Base-by-base conservation (phyloP, 1,140 invertebrate species). In the Ceratosolen fusciceps region DNA sequence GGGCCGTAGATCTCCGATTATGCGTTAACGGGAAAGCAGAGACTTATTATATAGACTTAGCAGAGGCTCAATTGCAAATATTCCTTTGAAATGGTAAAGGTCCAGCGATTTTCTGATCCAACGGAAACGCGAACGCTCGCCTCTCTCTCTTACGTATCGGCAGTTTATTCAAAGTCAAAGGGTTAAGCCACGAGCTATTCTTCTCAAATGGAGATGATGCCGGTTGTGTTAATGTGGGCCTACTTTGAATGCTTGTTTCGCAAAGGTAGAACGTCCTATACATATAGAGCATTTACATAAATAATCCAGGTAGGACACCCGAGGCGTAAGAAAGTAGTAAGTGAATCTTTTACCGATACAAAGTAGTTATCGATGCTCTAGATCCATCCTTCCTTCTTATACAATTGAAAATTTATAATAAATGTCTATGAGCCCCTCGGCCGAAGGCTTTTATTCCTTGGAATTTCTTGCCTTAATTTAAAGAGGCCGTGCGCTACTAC, bases 61-160 rank as follows among this genome's bases (percentile, higher is more conserved):
- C n/a, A n/a, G n/a, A n/a, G 62, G 37, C 68, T 9, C 71, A 43
- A 84, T 84, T 83, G 86, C 82, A 84, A 86, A 86, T 83, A 82
- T 83, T 74, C 65, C 43, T 47, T 60, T 14, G 29, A 19, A 67
- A 74, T 71, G 67, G 49, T 80, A 80, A 83, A 82, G 81, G 83
- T 70, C 76, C 58, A 82, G 68, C 75, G 73, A 82, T 82, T 77
- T 72, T 74, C 47, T 24, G 10, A n/a, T 10, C 21, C 19, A 7
- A 29, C 26, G 12, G 31, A 39, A 47, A 68, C 16, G 31, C 31
- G 26, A 54, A 19, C 52, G n/a, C 56, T 72, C 29, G 10, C 24
- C 34, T 56, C 9, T 58, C 52, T 56, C n/a, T n/a, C n/a, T n/a
- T n/a, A 43, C 14, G 21, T n/a, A 24, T 24, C n/a, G 7, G 34